Evolutionary conservation across 2,113 vertebrate genomes (phyloP).

Genomic region (Oncorhynchus nerka): DNA sequence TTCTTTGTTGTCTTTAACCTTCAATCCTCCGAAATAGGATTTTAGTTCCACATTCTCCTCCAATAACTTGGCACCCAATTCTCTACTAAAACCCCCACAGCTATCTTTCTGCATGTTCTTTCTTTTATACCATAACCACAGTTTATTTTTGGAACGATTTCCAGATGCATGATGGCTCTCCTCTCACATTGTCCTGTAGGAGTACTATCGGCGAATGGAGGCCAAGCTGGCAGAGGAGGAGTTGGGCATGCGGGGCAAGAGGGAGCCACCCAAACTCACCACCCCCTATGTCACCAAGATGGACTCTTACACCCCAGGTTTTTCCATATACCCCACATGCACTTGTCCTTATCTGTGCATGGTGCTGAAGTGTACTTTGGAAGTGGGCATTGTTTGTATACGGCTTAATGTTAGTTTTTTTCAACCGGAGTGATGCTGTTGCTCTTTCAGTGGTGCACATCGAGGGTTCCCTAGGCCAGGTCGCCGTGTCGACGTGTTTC

Average conservation of each 20-base stretch:
- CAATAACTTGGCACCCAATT: no score
- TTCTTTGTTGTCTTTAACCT: neutral
- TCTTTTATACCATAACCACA: no score
- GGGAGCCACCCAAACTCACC: conserved; percentile 84
- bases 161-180: neutral
- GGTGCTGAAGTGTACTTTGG: neutral
- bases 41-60: no score
- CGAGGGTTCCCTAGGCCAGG: conserved; percentile 90
- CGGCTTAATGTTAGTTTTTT: neutral
- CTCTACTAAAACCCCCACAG: no score
- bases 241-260: conserved; percentile 75
- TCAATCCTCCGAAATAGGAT: neutral
- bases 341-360: no score
- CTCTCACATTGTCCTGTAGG: conserved; percentile 59
- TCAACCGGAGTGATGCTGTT: neutral
- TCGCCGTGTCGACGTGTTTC: conserved; percentile 92
- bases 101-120: no score
- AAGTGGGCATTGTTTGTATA: neutral
- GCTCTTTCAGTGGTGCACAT: conserved; percentile 85
- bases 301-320: conserved; percentile 85
- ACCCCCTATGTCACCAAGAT: conserved; percentile 90
- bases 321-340: neutral
- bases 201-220: conserved; percentile 86
- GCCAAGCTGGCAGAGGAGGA: conserved; percentile 84
- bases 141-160: no score